These are phyloP conservation scores for Etia nguti DNA, from an alignment of 2,113 vertebrate species.

Conservation along the genomic window DNA sequence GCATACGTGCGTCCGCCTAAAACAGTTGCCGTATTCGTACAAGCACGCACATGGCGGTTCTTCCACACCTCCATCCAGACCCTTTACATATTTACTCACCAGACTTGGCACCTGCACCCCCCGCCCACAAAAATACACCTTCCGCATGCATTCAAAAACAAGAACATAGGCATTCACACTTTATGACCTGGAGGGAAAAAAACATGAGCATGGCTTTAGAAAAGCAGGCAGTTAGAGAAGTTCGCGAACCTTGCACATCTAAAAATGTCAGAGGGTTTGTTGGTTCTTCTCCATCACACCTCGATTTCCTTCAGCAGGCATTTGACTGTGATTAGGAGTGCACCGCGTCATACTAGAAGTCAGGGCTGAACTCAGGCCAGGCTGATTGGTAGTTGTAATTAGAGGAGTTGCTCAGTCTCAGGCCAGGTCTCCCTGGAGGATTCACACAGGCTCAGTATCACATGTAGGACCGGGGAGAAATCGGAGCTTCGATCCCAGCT, in stretches of 20 bases:
- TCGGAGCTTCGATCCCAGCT: conserved; percentile 29
- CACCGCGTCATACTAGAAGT: conserved; percentile 36
- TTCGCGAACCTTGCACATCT: conserved; percentile 55
- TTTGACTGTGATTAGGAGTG: conserved; percentile 55
- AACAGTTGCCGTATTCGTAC: not conserved
- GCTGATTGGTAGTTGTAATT: conserved; percentile 70
- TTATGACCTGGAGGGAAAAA: conserved; percentile 35
- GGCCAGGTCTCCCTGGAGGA: conserved; percentile 41
- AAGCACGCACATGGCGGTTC: conserved; percentile 10
- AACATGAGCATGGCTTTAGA: not conserved
- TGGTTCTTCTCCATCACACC: conserved; percentile 62
- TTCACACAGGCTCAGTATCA: conserved; percentile 50
- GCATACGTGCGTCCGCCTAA: not conserved
- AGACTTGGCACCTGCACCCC: conserved; percentile 55
- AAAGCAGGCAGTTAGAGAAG: conserved; percentile 25
- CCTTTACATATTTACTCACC: conserved; percentile 56
- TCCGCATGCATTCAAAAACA: conserved; percentile 27
- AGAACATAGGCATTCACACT: conserved; percentile 58
- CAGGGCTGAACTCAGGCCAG: conserved; percentile 39
- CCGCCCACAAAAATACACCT: conserved; percentile 50
- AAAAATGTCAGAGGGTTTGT: conserved; percentile 54
- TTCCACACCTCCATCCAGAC: conserved; percentile 62
- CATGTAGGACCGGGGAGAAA: conserved; percentile 38
- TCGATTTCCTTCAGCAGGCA: conserved; percentile 48
- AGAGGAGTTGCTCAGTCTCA: conserved; percentile 60